Base-by-base conservation (phyloP, 2,888 invertebrate genomes). In the Drosophila atripex region DNA sequence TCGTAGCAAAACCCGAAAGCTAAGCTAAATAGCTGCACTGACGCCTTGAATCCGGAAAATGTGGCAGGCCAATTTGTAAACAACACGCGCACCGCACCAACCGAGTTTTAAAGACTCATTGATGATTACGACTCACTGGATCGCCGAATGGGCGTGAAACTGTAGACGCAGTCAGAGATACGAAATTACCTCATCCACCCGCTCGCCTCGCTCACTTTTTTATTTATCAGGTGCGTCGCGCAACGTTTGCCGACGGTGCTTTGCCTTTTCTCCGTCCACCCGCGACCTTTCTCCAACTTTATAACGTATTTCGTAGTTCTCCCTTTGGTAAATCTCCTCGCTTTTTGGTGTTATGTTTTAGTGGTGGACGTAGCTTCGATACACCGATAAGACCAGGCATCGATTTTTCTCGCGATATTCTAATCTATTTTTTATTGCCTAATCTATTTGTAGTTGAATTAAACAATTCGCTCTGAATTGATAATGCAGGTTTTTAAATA, bases 151-250 rank as follows among this genome's bases (percentile, higher is more conserved):
- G 73, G 80, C 76, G 80, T 85, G 77, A 87, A 83, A 87, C 70
- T 76, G 84, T 75, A 77, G 79, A 83, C 86, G 80, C 76, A 82
- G 35, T 14, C 71, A 77, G 82, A 86, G 74, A 69, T 70, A 70
- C 78, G 75, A 73, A 80, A 86, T 82, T 82, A 86, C 82, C 82
- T 82, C 82, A 82, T 82, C 87, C 82, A 59, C 73, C 66, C 65
- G 58, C 49, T 50, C 53, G 39, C 38, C 38, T 58, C 59, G 16
- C 35, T 35, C 58, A 72, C 51, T 63, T 47, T 72, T 78, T 76
- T 63, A 76, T 54, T 75, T 72, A 71, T 83, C 68, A 60, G 38
- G 45, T 52, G 49, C 49, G 50, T 50, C 50, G 49, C 55, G 39
- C 30, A 23, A 8, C 47, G 54, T 12, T 47, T 5, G 32, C 54